Evolutionary conservation across 1,140 invertebrate species (phyloP).

Genomic region (Magallana ariakensis): DNA sequence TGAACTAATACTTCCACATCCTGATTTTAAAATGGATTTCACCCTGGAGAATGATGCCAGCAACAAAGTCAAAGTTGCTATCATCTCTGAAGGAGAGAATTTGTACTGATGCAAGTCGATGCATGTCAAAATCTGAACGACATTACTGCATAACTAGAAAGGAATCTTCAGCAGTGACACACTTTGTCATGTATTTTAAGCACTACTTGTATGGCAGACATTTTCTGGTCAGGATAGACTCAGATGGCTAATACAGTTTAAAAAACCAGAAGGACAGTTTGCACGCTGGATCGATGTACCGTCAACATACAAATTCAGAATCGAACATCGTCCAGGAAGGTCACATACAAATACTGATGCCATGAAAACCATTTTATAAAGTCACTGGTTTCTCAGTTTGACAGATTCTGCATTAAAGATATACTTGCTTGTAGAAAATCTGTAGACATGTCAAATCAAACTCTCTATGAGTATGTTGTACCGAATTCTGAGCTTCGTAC

Average conservation of each 20-base stretch:
- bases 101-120: background rate
- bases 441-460: background rate
- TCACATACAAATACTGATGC: background rate
- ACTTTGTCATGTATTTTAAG: background rate
- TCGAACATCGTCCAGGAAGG: background rate
- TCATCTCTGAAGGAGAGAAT: background rate
- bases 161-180: background rate
- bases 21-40: background rate
- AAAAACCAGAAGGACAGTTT: background rate
- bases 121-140: background rate
- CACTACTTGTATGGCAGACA: background rate
- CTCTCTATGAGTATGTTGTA: background rate
- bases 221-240: background rate
- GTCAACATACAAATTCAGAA: background rate
- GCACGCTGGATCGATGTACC: background rate
- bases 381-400: background rate
- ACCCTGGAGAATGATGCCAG: background rate
- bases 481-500: background rate
- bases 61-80: background rate
- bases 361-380: constrained; percentile 3
- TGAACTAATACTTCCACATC: background rate
- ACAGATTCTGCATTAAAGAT: background rate
- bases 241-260: background rate
- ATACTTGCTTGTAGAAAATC: background rate
- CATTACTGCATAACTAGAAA: background rate